phyloP scores from a whole-genome alignment of 2,888 invertebrate genomes.

The Cheilosia scutellata region DNA sequence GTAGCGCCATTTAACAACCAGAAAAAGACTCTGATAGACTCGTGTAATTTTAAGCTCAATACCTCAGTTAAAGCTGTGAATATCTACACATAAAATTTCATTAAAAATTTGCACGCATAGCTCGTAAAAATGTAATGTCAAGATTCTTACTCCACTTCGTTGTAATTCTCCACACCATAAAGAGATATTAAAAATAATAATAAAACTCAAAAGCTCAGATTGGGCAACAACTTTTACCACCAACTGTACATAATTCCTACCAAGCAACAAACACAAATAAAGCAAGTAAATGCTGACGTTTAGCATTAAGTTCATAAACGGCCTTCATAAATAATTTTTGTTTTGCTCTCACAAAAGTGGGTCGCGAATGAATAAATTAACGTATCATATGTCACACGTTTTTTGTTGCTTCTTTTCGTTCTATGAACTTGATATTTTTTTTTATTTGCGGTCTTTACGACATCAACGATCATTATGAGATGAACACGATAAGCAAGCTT shows the following conservation, averaged over 20 bases:
- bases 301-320: conserved; percentile 36
- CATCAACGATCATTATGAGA: conserved; percentile 8
- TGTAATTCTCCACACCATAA: background rate
- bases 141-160: too few relatives aligned
- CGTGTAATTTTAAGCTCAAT: too few relatives aligned
- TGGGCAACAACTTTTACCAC: background rate
- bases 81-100: too few relatives aligned
- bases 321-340: conserved; percentile 35
- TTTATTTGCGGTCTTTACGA: background rate
- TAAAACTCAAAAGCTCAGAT: background rate
- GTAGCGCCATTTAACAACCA: background rate
- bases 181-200: background rate
- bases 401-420: conserved; percentile 11
- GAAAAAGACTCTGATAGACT: too few relatives aligned
- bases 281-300: conserved; percentile 13
- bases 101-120: too few relatives aligned
- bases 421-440: conserved; percentile 21
- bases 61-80: too few relatives aligned
- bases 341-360: conserved; percentile 8
- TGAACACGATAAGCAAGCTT: conserved; percentile 3
- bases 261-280: background rate
- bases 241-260: conserved; percentile 1
- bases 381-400: conserved; percentile 26
- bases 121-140: too few relatives aligned
- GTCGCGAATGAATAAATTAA: conserved; percentile 46